Evolutionary conservation across 2,797 vertebrate genomes (phyloP).

Genomic region (Distichodus sexfasciatus): DNA sequence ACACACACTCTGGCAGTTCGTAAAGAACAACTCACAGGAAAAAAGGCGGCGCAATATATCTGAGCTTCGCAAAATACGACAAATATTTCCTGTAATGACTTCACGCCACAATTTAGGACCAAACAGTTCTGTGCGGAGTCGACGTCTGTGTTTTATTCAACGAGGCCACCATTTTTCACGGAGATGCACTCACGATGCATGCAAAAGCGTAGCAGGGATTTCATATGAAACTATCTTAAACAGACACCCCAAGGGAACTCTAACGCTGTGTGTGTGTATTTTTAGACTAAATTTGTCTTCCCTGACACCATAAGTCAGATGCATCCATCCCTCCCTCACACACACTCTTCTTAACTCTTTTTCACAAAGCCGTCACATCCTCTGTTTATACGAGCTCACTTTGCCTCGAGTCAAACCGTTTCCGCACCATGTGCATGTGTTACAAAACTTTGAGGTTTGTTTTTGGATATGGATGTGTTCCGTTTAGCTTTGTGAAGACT

Average conservation of each 20-base stretch:
- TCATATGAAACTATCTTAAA: too few species aligned
- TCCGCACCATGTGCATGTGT: background rate
- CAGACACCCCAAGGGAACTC: too few species aligned
- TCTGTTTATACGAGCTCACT: background rate
- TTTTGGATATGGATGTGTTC: too few species aligned
- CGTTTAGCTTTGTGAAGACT: too few species aligned
- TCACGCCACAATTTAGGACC: too few species aligned
- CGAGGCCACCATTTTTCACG: background rate
- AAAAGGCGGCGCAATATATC: conserved; percentile 34
- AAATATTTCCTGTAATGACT: conserved; percentile 24
- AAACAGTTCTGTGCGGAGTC: background rate
- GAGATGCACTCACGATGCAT: background rate
- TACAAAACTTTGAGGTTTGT: too few species aligned
- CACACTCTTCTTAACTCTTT: too few species aligned
- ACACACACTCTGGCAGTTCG: background rate
- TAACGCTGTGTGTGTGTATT: background rate
- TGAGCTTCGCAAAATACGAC: conserved; percentile 36
- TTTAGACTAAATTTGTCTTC: background rate
- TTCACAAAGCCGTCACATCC: background rate
- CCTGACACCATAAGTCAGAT: background rate
- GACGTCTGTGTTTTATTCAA: background rate
- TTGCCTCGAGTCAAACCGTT: background rate
- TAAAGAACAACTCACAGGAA: conserved; percentile 35
- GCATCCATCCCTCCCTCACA: too few species aligned
- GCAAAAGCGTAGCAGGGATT: too few species aligned